phyloP scores from a whole-genome alignment of 2,888 invertebrate genomes.

The Drosophila suboccidentalis region DNA sequence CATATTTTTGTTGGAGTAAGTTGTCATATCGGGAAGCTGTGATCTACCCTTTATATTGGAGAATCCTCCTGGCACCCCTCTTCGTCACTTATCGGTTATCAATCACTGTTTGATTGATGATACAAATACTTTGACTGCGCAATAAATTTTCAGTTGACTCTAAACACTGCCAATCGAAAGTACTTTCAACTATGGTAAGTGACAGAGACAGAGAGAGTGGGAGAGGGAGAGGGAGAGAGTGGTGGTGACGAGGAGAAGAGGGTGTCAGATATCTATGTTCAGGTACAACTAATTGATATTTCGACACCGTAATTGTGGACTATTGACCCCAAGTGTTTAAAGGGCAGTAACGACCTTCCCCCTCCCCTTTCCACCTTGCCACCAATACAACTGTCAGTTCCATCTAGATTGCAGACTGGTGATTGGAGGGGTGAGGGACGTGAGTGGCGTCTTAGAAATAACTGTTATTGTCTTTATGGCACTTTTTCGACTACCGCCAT shows the following conservation, averaged over 20 bases:
- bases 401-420: not conserved
- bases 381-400: not conserved
- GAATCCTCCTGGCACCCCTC: not conserved
- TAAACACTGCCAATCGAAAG: conserved; percentile 30
- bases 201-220: not conserved
- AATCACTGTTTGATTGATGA: conserved; percentile 42
- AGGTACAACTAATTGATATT: conserved; percentile 47
- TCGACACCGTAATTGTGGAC: conserved; percentile 23
- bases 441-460: conserved; percentile 18
- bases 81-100: not conserved
- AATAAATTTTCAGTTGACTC: conserved; percentile 59
- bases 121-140: conserved; percentile 47
- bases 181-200: not conserved
- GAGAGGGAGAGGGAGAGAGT: not conserved
- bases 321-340: conserved; percentile 15
- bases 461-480: conserved; percentile 22
- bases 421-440: not conserved
- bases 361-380: not conserved
- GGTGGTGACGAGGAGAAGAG: too few relatives aligned
- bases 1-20: not conserved
- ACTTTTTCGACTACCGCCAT: conserved; percentile 21
- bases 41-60: not conserved
- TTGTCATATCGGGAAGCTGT: not conserved
- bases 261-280: conserved; percentile 14
- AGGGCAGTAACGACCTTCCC: conserved; percentile 5